Conservation (phyloP, 2,113 vertebrate genomes). For the Apodemus sylvaticus region DNA sequence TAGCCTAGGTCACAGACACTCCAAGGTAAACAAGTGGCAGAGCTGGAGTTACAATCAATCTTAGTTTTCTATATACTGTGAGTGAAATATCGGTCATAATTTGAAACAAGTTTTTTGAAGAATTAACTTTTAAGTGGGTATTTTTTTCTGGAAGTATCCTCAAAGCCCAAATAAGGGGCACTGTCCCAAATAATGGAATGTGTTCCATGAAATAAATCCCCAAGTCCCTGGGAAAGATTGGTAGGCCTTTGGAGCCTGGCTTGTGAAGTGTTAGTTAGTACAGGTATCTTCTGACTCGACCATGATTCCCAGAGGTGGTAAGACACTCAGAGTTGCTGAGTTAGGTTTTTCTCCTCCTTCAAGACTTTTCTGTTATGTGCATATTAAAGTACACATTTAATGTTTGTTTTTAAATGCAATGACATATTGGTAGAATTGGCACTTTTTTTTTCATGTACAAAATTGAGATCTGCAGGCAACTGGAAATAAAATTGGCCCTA, state of each 20-base stretch:
- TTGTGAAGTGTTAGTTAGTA: constrained; percentile 51
- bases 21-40: background rate
- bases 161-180: background rate
- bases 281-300: background rate
- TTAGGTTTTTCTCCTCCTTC: constrained; percentile 72
- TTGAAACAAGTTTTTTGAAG: constrained; percentile 18
- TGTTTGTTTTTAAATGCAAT: constrained; percentile 85
- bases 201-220: background rate
- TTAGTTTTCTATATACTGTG: background rate
- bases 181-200: background rate
- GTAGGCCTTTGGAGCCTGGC: background rate
- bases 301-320: constrained; percentile 39
- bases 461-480: constrained; percentile 86
- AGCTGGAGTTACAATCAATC: background rate
- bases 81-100: background rate
- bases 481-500: constrained; percentile 84
- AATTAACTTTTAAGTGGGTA: background rate
- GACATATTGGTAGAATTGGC: constrained; percentile 82
- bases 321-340: constrained; percentile 72
- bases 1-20: background rate
- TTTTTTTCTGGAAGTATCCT: background rate
- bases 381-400: constrained; percentile 77
- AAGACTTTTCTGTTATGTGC: constrained; percentile 72
- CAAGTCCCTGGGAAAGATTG: background rate
- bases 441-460: constrained; percentile 84